Conservation (phyloP, 2,797 vertebrate species). For the Craterocephalus amniculus region DNA sequence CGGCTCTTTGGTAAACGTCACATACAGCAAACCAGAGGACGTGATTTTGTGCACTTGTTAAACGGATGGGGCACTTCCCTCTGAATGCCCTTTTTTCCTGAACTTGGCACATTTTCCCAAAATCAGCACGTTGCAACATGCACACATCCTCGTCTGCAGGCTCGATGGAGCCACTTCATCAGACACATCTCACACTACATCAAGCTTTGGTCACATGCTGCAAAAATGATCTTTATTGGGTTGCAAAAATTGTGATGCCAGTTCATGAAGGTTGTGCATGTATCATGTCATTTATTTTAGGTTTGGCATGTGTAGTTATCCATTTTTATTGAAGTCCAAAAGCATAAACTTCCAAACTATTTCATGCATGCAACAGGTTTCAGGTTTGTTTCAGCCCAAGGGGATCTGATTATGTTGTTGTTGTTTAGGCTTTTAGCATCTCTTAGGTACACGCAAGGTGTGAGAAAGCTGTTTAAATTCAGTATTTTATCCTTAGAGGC, state of each 20-base stretch:
- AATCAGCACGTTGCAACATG: conserved; percentile 5
- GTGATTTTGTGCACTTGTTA: conserved; percentile 64
- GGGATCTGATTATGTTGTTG: neutral
- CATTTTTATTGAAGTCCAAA: neutral
- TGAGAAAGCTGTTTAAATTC: neutral
- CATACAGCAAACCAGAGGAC: conserved; percentile 47
- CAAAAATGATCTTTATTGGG: neutral
- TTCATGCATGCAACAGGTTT: neutral
- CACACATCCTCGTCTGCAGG: conserved; percentile 17
- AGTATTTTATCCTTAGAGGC: neutral
- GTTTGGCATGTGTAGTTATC: neutral
- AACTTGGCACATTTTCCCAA: conserved; percentile 20
- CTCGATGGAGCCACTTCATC: neutral
- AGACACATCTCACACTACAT: conserved; percentile 23
- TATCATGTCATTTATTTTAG: neutral
- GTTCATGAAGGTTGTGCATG: neutral
- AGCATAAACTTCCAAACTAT: neutral
- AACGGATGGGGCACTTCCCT: conserved; percentile 29
- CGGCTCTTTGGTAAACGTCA: conserved; percentile 51
- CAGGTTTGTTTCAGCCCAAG: neutral
- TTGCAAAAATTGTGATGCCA: neutral
- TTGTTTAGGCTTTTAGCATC: neutral
- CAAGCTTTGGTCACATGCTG: neutral
- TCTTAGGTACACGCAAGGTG: neutral
- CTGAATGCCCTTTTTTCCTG: conserved; percentile 30